Evolutionary conservation across 2,888 invertebrate genomes (phyloP), one percentile per base, ranked within the genome.

Genomic region (Orthonevra nobilis): DNA sequence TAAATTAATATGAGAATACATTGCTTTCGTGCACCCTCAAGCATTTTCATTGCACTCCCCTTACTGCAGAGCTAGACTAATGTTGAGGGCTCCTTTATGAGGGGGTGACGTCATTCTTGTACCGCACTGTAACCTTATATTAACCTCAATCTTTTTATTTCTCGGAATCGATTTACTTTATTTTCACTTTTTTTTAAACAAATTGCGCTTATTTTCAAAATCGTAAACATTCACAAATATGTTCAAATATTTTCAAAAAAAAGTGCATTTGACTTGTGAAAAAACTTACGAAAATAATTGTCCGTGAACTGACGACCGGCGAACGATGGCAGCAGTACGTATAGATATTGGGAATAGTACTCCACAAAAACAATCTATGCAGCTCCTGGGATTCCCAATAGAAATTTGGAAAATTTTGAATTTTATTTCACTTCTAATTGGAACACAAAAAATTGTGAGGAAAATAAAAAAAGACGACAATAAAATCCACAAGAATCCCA

Each of bases 71-170:
- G n/a, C n/a, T n/a, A n/a, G n/a, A n/a, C n/a, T n/a, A n/a, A n/a
- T n/a, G n/a, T n/a, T n/a, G n/a, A 10, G 3, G 4, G 0, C 5
- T 14, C 19, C 56, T 20, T n/a, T 30, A 28, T 30, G 36, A 44
- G 44, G 26, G 10, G 19, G 34, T 64, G 64, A 64, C 64, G 64
- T 64, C 64, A 64, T 42, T 52, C 42, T 44, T 42, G 32, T 40
- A 23, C 23, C 50, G 42, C 50, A 63, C 50, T 23, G 50, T 34
- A 52, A 17, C 28, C 17, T 0, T 12, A 28, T 19, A 5, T 10
- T 12, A 3, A 23, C 23, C 23, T 23, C 23, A 23, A 5, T 3
- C 38, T 12, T 15, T 38, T 56, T 15, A 10, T 4, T 9, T 10
- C 1, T 15, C 5, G 12, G 12, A 20, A 19, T 3, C 2, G 14